Evolutionary conservation across 2,113 vertebrate species (phyloP), one percentile per base, ranked within the genome.

Genomic region (Notiomystis cincta): DNA sequence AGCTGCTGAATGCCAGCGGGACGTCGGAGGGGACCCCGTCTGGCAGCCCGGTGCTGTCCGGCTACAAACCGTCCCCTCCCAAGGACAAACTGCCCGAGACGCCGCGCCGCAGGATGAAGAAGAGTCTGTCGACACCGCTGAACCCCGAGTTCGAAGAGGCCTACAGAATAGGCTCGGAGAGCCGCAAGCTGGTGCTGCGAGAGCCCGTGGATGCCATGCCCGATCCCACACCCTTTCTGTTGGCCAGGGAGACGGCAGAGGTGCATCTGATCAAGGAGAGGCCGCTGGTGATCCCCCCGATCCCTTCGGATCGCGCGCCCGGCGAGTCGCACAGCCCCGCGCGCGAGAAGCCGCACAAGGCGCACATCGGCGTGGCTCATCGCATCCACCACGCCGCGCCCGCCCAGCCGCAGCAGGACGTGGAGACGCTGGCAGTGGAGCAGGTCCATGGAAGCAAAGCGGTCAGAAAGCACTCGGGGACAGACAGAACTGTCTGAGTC

Each of bases 151-250:
- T 99, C 15, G 99, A 99, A 11, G 99, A 99, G 97, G 98, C 99
- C 93, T 99, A 99, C 98, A 97, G 99, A 83, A 97, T 98, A 19
- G 99, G 99, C 12, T 79, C 98, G 0, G 99, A 99, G 15, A 98
- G 99, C 69, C 97, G 99, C 16, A 98, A 99, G 82, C 96, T 99
- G 60, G 98, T 99, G 18, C 70, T 99, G 42, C 97, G 99, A 12
- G 99, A 99, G 93, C 96, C 98, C 0, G 97, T 99, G 37, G 99
- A 99, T 22, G 99, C 99, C 89, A 99, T 99, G 99, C 99, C 99
- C 0, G 99, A 99, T 93, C 99, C 99, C 67, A 99, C 99, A 0
- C 99, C 99, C 0, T 99, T 99, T 69, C 97, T 99, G 53, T 96
- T 99, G 98, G 98, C 99, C 80, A 94, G 98, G 76, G 98, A 99